These are phyloP conservation scores for Oscheius sp. DNA, from an alignment of 2,888 invertebrate genomes.

Conservation along the genomic window DNA sequence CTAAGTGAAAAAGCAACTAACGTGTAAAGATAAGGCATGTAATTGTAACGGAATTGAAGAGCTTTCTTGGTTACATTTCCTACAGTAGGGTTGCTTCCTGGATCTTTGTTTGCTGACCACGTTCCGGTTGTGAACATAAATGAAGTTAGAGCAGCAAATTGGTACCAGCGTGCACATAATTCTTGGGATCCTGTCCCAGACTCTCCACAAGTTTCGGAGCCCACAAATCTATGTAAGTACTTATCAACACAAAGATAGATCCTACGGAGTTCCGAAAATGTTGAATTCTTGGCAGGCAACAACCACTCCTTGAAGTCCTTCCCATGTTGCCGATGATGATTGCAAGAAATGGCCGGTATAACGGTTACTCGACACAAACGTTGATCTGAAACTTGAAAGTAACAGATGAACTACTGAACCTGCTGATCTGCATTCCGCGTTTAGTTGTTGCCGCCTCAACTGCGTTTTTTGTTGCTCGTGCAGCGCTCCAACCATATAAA, in stretches of 20 bases:
- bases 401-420: no score
- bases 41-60: slow-evolving; percentile 50
- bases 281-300: slow-evolving; percentile 66
- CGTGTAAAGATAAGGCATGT: slow-evolving; percentile 63
- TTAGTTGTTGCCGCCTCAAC: no score
- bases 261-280: slow-evolving; percentile 72
- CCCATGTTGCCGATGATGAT: no score
- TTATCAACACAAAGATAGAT: no score
- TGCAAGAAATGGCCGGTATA: no score
- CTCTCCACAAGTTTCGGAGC: slow-evolving; percentile 75
- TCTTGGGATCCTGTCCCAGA: slow-evolving; percentile 71
- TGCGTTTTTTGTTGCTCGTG: no score
- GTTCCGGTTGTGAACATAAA: slow-evolving; percentile 34
- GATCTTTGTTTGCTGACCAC: slow-evolving; percentile 41
- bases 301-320: no score
- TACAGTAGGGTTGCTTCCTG: slow-evolving; percentile 56
- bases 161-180: slow-evolving; percentile 80
- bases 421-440: no score
- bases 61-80: slow-evolving; percentile 54
- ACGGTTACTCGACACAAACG: no score
- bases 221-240: no score
- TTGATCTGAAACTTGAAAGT: no score
- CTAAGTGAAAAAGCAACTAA: not conserved
- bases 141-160: slow-evolving; percentile 68
- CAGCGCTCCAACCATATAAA: no score